Evolutionary conservation across 1,140 invertebrate species (phyloP).

Genomic region (Geopemphigus sp.): DNA sequence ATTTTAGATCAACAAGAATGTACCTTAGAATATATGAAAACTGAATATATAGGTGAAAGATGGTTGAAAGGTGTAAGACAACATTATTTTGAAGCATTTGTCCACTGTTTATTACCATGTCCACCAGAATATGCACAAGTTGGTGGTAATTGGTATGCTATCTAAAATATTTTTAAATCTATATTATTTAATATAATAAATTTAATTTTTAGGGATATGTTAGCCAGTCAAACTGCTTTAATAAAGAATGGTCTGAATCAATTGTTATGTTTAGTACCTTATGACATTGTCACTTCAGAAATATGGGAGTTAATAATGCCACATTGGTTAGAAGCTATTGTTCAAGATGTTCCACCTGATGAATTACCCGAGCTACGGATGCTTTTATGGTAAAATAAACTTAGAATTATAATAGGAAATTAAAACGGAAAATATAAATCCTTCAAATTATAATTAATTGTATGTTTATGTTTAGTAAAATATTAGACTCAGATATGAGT

Average conservation of each 20-base stretch:
- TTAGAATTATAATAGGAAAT: not conserved
- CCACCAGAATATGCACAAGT: conserved; percentile 87
- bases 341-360: conserved; percentile 89
- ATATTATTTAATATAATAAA: not conserved
- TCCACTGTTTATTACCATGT: conserved; percentile 83
- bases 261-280: conserved; percentile 93
- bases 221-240: conserved; percentile 86
- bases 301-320: conserved; percentile 99
- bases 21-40: conserved; percentile 86
- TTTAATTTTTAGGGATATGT: conserved; percentile 68
- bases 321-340: conserved; percentile 96
- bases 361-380: conserved; percentile 89
- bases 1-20: conserved; percentile 74
- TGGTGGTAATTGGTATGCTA: conserved; percentile 83
- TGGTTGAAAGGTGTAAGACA: conserved; percentile 59
- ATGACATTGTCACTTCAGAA: conserved; percentile 92
- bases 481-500: conserved; percentile 93
- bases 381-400: conserved; percentile 67
- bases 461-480: conserved; percentile 72
- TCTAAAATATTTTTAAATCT: not conserved
- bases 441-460: not conserved
- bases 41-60: conserved; percentile 87
- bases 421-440: conserved; percentile 43
- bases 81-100: conserved; percentile 64
- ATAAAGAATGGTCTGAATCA: conserved; percentile 90